Evolutionary conservation across 2,797 vertebrate genomes (phyloP).

Genomic region (Gymnodraco acuticeps): DNA sequence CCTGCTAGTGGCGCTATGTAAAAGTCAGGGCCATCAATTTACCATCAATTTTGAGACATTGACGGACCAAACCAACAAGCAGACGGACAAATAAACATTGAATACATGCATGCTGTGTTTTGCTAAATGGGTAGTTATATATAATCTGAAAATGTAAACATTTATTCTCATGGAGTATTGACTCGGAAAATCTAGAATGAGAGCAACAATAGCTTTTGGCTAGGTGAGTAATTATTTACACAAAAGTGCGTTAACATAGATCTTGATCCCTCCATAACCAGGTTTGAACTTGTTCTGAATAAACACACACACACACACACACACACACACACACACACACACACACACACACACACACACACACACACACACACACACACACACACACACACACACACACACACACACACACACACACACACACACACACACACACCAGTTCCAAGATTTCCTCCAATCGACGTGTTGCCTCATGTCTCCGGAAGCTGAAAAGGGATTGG

Average conservation of each 20-base stretch:
- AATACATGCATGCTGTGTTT: not conserved
- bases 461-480: constrained; percentile 75
- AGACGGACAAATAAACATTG: no score
- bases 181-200: not conserved
- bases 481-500: constrained; percentile 67
- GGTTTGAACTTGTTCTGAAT: constrained; percentile 68
- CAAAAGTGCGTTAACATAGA: constrained; percentile 36
- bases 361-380: no score
- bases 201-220: not conserved
- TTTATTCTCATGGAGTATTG: not conserved
- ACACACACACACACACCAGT: not conserved
- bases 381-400: no score
- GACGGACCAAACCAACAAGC: not conserved
- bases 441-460: constrained; percentile 46
- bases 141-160: not conserved
- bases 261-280: constrained; percentile 44
- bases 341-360: no score
- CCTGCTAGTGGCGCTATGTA: not conserved
- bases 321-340: no score
- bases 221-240: not conserved
- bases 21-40: no score
- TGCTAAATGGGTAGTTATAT: not conserved
- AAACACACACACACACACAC: constrained; percentile 23
- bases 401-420: no score
- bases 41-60: no score